Conservation (phyloP, 2,113 vertebrate species). For the Panthera leo region DNA sequence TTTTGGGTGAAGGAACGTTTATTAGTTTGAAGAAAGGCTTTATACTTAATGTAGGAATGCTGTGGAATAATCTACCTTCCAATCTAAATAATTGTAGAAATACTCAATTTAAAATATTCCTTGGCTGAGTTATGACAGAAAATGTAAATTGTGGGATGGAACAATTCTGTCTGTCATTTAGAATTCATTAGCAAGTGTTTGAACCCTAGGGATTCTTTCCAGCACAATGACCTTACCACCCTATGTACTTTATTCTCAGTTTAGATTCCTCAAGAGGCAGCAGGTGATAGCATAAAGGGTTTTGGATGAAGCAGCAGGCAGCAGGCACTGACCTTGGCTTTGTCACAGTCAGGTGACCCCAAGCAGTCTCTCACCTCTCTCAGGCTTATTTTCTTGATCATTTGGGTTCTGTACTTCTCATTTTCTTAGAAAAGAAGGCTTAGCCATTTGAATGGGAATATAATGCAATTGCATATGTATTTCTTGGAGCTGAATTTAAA, state of each 20-base stretch:
- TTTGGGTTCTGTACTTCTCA: neutral
- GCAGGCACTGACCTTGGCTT: neutral
- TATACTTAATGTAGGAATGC: neutral
- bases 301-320: neutral
- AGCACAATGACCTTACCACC: neutral
- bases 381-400: neutral
- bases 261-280: neutral
- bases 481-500: neutral
- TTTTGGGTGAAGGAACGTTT: neutral
- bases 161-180: conserved; percentile 22
- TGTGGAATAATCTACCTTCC: neutral
- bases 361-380: neutral
- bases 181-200: neutral
- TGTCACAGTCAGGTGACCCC: neutral
- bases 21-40: neutral
- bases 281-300: neutral
- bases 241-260: neutral
- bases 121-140: neutral
- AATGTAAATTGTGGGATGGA: conserved; percentile 1
- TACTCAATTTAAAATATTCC: conserved; percentile 35
- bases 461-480: neutral
- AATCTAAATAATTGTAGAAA: conserved; percentile 32
- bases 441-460: neutral
- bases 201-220: neutral
- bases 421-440: conserved; percentile 10